Evolutionary conservation across 2,888 invertebrate genomes (phyloP).

Genomic region (Orchesella flavescens): DNA sequence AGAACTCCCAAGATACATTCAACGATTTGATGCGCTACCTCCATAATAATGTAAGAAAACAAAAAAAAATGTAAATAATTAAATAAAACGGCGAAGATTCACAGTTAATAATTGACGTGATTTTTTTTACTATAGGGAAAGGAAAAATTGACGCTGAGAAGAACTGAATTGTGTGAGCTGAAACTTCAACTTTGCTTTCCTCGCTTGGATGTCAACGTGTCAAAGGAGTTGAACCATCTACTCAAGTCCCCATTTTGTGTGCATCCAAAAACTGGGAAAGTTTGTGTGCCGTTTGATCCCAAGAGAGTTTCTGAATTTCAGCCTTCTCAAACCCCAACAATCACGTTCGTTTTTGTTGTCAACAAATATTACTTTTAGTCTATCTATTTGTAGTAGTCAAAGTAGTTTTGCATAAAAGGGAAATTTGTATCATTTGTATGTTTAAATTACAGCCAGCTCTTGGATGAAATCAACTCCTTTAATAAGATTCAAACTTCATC

Average conservation of each 20-base stretch:
- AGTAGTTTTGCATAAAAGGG: too few species aligned
- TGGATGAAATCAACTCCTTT: slow-evolving; percentile 81
- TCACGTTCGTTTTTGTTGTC: slow-evolving; percentile 77
- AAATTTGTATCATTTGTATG: background rate
- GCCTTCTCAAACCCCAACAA: slow-evolving; percentile 83
- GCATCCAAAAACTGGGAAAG: slow-evolving; percentile 97
- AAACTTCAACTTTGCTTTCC: slow-evolving; percentile 95
- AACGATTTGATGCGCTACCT: slow-evolving; percentile 78
- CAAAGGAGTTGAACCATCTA: slow-evolving; percentile 96
- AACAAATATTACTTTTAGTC: background rate
- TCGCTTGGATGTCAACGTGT: slow-evolving; percentile 95
- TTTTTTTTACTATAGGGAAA: too few species aligned
- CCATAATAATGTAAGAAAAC: slow-evolving; percentile 76
- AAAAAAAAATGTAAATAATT: slow-evolving; percentile 37
- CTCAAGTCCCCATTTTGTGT: slow-evolving; percentile 99
- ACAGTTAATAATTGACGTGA: too few species aligned
- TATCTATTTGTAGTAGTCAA: too few species aligned
- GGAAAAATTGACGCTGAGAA: too few species aligned
- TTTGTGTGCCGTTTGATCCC: slow-evolving; percentile 90
- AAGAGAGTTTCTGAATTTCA: slow-evolving; percentile 83
- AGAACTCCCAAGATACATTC: slow-evolving; percentile 80
- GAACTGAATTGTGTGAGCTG: slow-evolving; percentile 82
- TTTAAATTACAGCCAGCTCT: slow-evolving; percentile 76
- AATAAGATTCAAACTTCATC: slow-evolving; percentile 74
- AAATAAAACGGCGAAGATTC: too few species aligned